Base-by-base conservation (phyloP, 2,888 invertebrate species). In the Trilocha varians region DNA sequence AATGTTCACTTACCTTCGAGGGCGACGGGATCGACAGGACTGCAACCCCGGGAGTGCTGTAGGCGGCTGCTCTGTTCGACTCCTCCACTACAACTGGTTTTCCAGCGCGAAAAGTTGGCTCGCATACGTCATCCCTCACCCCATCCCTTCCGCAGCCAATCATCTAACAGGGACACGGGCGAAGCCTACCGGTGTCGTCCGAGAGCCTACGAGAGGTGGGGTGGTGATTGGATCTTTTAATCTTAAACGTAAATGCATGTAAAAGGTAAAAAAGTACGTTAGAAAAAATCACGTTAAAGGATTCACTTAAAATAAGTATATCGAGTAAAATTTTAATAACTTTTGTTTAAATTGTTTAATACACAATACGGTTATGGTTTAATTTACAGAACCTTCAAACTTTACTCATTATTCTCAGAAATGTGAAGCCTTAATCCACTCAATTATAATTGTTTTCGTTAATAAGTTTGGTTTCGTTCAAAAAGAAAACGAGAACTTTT, bases 151-250 rank as follows among this genome's bases (percentile, higher is more conserved):
- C 47, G 52, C 61, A 53, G 65, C 84, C 85, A 84, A 85, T 83
- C 67, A 57, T 53, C 50, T 48, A 45, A 45, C 52, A 55, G 51
- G 50, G 52, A 52, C 50, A 48, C 52, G 41, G 44, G 51, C 77
- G 78, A 72, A 66, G 58, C 62, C 52, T 55, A 50, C 67, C 85
- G 84, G 64, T 49, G 53, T 46, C 53, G 48, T 50, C 65, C 85
- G 85, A 72, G 53, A 45, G 49, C 52, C 48, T 41, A 70, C 82
- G 84, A 80, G 52, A 53, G 54, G 51, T 57, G 65, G 78, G 77
- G 78, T 78, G 80, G 70, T 70, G 74, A 83, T 82, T 80, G 77
- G 83, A 77, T 83, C 78, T 80, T 82, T 82, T 85, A 85, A 85
- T 84, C 82, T 82, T 76, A 75, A 84, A 82, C 77, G 79, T 73